Conservation (phyloP, 2,113 vertebrate genomes). For the Argyrosomus japonicus region DNA sequence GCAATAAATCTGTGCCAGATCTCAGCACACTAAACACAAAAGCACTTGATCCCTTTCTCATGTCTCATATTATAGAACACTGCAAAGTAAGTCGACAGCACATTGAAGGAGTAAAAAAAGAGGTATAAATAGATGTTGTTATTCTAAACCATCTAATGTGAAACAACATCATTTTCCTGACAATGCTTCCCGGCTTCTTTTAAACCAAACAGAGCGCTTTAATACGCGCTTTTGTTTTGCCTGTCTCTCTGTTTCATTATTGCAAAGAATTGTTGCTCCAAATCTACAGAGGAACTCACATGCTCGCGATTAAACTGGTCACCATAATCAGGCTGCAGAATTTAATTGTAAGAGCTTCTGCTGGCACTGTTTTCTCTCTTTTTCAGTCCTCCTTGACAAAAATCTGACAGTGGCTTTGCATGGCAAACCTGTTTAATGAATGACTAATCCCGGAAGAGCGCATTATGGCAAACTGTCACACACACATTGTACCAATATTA, state of each 20-base stretch:
- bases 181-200: slow-evolving; percentile 72
- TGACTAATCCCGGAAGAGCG: slow-evolving; percentile 84
- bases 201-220: slow-evolving; percentile 74
- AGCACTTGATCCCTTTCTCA: slow-evolving; percentile 51
- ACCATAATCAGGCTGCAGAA: slow-evolving; percentile 80
- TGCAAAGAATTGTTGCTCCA: slow-evolving; percentile 74
- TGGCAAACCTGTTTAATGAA: slow-evolving; percentile 88
- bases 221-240: slow-evolving; percentile 75
- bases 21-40: slow-evolving; percentile 61
- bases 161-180: slow-evolving; percentile 75
- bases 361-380: slow-evolving; percentile 73
- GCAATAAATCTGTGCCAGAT: slow-evolving; percentile 63
- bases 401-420: slow-evolving; percentile 89
- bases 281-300: slow-evolving; percentile 81
- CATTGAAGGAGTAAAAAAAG: slow-evolving; percentile 58
- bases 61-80: slow-evolving; percentile 43
- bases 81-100: slow-evolving; percentile 50
- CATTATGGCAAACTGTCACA: slow-evolving; percentile 88
- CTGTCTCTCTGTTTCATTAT: slow-evolving; percentile 73
- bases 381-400: slow-evolving; percentile 83
- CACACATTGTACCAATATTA: slow-evolving; percentile 86
- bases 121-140: slow-evolving; percentile 80
- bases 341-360: slow-evolving; percentile 82
- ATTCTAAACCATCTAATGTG: slow-evolving; percentile 75
- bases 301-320: slow-evolving; percentile 79